Conservation (phyloP, 2,113 vertebrate genomes). For the Ptilorrhoa leucosticta region DNA sequence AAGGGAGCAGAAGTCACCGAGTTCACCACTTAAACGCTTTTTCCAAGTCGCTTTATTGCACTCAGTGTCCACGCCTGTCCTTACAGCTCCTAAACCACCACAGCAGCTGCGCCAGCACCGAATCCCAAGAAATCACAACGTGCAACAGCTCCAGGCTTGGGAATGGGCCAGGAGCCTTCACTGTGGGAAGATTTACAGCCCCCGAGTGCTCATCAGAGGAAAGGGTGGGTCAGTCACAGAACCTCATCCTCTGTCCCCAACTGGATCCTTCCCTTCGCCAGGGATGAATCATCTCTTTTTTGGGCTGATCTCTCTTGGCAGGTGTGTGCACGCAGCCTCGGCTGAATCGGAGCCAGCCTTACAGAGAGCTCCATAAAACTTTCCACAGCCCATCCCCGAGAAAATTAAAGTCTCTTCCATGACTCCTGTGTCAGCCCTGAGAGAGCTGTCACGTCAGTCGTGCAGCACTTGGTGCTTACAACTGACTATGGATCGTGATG, state of each 20-base stretch:
- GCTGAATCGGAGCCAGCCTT: not conserved
- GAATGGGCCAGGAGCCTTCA: not conserved
- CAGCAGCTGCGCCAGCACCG: not conserved
- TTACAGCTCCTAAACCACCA: not conserved
- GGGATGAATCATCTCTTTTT: not conserved
- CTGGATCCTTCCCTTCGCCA: not conserved
- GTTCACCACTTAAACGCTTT: not conserved
- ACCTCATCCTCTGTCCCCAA: not conserved
- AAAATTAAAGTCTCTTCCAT: not conserved
- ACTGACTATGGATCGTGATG: rapidly evolving
- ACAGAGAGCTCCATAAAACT: not conserved
- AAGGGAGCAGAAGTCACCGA: not conserved
- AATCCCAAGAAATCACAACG: not conserved
- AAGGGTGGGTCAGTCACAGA: not conserved
- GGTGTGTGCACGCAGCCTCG: not conserved
- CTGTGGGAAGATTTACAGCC: not conserved
- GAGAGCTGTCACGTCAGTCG: rapidly evolving
- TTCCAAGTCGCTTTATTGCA: not conserved
- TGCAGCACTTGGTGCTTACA: rapidly evolving
- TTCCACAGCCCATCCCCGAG: not conserved
- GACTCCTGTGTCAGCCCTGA: not conserved
- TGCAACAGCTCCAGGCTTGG: not conserved
- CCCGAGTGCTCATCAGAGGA: not conserved
- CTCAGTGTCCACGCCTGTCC: not conserved
- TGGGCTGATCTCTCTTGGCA: not conserved